These are phyloP conservation scores for Halcyon chelicuti DNA, from an alignment of 2,797 vertebrate genomes.

Conservation along the genomic window DNA sequence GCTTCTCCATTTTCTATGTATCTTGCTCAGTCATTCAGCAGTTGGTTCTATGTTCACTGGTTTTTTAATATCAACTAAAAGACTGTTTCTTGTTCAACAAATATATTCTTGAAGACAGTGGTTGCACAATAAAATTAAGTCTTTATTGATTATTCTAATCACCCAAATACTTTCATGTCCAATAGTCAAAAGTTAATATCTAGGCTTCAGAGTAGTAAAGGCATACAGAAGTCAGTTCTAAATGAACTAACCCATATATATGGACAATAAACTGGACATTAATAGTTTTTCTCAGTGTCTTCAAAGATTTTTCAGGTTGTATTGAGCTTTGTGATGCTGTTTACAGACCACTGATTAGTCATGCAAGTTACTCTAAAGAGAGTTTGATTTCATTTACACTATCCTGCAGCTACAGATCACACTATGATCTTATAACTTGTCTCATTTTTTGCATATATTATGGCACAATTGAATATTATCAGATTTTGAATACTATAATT, in stretches of 20 bases:
- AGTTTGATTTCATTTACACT: background rate
- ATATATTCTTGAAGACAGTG: background rate
- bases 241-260: background rate
- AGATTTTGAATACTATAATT: background rate
- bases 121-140: background rate
- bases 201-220: background rate
- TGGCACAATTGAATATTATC: background rate
- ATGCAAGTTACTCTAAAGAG: background rate
- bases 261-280: background rate
- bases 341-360: background rate
- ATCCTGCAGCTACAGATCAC: background rate
- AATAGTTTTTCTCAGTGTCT: background rate
- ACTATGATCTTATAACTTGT: background rate
- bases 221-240: background rate
- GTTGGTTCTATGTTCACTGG: background rate
- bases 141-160: background rate
- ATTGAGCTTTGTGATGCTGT: background rate
- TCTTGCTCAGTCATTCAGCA: background rate
- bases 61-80: background rate
- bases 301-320: background rate
- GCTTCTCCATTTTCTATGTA: background rate
- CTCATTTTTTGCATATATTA: background rate
- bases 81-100: background rate
- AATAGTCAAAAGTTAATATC: background rate
- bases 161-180: background rate